Base-by-base conservation (phyloP, 2,888 invertebrate genomes). In the Chloroclystis v-ata region DNA sequence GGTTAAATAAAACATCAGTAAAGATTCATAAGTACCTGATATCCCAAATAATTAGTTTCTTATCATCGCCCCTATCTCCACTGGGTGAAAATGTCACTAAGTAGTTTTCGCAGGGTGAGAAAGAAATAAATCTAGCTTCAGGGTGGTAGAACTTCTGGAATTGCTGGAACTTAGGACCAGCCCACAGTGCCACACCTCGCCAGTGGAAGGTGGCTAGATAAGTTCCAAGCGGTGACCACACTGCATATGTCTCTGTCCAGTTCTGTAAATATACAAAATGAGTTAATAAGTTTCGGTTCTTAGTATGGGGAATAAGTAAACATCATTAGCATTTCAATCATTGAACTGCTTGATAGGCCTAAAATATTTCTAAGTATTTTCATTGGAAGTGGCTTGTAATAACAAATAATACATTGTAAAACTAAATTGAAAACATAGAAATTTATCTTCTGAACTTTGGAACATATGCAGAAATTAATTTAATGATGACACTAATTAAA, bases 171-270 rank as follows among this genome's bases (percentile, higher is more conserved):
- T 93, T 93, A 14, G 96, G 95, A 0, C 99, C 99, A 11, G 97
- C 99, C 99, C 99, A 99, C 35, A 99, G 89, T 0, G 97, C 97
- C 39, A 99, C 97, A 45, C 99, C 99, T 54, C 94, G 91, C 79
- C 94, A 93, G 73, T 99, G 99, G 87, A 98, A 97, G 0, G 99
- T 99, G 0, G 98, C 94, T 59, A 99, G 88, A 77, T 97, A 99
- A 0, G 98, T 98, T 35, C 99, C 99, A 28, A 97, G 87, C 0
- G 99, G 99, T 1, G 99, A 99, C 99, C 99, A 99, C 62, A 95
- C 94, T 1, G 98, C 95, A 63, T 97, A 96, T 0, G 97, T 96
- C 71, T 98, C 98, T 0, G 98, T 98, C 94, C 99, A 99, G 61
- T 94, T 91, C 95, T 97, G 70, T 20, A 6, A 10, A 33, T 13